These are phyloP conservation scores for Plusia festucae DNA, from an alignment of 2,888 invertebrate species.

Conservation along the genomic window DNA sequence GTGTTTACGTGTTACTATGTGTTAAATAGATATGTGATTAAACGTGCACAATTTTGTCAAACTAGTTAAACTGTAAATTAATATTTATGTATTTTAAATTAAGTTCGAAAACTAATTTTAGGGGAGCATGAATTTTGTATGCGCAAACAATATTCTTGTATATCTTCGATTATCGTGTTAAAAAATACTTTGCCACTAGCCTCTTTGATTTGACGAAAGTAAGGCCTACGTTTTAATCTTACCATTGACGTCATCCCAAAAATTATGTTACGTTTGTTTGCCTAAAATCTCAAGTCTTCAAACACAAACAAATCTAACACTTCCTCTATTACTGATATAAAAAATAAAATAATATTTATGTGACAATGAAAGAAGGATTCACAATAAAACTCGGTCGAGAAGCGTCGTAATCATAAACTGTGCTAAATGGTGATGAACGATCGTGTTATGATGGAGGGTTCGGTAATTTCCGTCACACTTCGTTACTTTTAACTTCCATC, in stretches of 20 bases:
- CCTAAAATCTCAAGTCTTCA: not conserved
- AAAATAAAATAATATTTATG: not conserved
- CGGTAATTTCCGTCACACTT: constrained; percentile 34
- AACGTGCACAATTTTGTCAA: not conserved
- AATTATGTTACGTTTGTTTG: not conserved
- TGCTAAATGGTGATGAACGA: constrained; percentile 45
- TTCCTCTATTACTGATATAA: not conserved
- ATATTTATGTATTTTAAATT: not conserved
- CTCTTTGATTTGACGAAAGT: too few species aligned
- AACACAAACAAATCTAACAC: not conserved
- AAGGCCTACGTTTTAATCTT: not conserved
- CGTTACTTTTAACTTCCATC: constrained; percentile 40
- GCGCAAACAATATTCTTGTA: not conserved
- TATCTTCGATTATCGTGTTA: not conserved
- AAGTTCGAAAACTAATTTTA: not conserved
- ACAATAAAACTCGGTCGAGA: constrained; percentile 25
- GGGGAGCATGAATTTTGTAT: not conserved
- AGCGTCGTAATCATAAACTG: constrained; percentile 45
- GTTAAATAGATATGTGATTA: constrained; percentile 29
- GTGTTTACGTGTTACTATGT: too few species aligned
- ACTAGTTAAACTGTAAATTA: not conserved
- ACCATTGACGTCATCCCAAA: not conserved
- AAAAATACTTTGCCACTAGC: not conserved
- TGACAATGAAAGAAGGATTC: constrained; percentile 10
- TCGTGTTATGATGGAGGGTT: constrained; percentile 18